Conservation (phyloP, 2,113 vertebrate species). For the Ochotona curzoniae region DNA sequence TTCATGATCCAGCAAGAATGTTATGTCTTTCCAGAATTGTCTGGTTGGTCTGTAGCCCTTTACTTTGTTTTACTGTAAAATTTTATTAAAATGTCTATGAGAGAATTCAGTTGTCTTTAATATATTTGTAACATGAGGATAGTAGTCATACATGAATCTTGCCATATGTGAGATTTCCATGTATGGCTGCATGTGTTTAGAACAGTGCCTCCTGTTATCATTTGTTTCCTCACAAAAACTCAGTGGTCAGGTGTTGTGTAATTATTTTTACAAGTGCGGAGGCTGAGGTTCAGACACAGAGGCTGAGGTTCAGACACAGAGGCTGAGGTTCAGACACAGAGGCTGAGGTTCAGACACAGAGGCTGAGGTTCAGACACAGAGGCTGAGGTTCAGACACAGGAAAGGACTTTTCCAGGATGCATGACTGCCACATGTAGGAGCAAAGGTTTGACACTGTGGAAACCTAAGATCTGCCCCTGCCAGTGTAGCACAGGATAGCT, state of each 20-base stretch:
- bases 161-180: not conserved
- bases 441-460: not conserved
- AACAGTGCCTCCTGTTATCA: not conserved
- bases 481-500: not conserved
- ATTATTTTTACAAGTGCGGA: not conserved
- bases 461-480: not conserved
- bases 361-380: not conserved
- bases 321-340: not conserved
- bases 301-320: not conserved
- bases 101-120: not conserved
- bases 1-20: not conserved
- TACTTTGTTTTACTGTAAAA: constrained; percentile 10
- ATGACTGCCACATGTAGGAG: not conserved
- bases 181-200: not conserved
- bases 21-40: not conserved
- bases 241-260: not conserved
- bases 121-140: not conserved
- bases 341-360: not conserved
- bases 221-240: not conserved
- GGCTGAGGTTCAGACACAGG: not conserved
- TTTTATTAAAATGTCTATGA: not conserved
- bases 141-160: not conserved
- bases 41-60: not conserved
- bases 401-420: not conserved
- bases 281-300: not conserved